phyloP scores from a whole-genome alignment of 2,797 vertebrate genomes.

The Parauchenoglanis punctatus region DNA sequence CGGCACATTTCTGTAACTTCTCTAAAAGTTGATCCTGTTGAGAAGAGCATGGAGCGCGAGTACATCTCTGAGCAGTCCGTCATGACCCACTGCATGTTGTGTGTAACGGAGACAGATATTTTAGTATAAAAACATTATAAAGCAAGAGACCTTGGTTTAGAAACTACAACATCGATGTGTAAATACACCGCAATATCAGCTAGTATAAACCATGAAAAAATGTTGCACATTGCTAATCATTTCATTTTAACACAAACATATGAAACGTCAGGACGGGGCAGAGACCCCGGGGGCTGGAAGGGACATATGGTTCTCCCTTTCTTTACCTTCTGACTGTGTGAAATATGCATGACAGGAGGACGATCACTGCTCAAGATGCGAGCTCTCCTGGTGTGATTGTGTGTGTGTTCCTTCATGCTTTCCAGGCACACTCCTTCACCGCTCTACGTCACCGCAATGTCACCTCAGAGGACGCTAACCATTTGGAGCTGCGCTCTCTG shows the following conservation, averaged over 20 bases:
- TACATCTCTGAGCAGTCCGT: background rate
- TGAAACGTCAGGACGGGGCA: background rate
- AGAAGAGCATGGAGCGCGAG: background rate
- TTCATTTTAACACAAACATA: background rate
- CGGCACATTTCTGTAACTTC: background rate
- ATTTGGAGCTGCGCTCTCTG: background rate
- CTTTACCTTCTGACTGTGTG: slow-evolving; percentile 8
- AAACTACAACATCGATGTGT: background rate
- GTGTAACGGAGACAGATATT: background rate
- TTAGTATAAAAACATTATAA: background rate
- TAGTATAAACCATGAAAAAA: background rate
- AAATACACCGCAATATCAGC: background rate
- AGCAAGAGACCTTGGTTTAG: background rate
- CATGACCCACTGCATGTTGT: background rate
- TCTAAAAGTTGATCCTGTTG: background rate
- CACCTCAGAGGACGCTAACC: background rate
- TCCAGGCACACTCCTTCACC: background rate
- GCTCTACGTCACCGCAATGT: background rate
- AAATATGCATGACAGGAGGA: background rate
- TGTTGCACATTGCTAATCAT: background rate
- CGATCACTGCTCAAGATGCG: background rate
- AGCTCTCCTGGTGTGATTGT: slow-evolving; percentile 18
- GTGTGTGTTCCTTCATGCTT: background rate
- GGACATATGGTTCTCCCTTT: background rate
- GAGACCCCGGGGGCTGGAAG: background rate